Conservation (phyloP, 2,888 invertebrate genomes). For the Mesorhabditis spiculigera region DNA sequence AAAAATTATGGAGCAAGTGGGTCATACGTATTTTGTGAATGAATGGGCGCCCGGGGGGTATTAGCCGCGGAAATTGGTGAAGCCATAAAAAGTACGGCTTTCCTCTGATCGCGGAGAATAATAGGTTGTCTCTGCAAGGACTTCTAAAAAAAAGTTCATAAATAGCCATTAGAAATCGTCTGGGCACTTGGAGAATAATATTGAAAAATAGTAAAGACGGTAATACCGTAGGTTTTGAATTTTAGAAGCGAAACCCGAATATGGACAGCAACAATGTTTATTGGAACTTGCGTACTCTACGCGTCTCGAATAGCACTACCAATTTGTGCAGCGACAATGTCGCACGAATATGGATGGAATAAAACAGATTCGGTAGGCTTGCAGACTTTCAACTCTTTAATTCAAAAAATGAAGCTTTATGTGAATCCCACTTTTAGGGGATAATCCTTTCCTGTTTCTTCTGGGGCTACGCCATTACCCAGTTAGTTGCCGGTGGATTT, state of each 20-base stretch:
- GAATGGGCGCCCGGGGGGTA: not conserved
- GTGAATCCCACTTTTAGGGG: constrained; percentile 60
- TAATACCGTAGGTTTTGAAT: constrained; percentile 1
- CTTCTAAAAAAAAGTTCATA: too few species aligned
- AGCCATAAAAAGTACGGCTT: too few species aligned
- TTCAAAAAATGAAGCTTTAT: too few species aligned
- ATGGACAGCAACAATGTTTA: constrained; percentile 68
- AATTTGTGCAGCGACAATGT: constrained; percentile 68
- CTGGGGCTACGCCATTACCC: constrained; percentile 73
- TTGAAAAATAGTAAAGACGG: too few species aligned
- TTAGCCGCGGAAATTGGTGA: too few species aligned
- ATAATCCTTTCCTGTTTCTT: constrained; percentile 72
- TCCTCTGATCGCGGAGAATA: too few species aligned
- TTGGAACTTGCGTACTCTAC: constrained; percentile 70
- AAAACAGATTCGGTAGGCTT: constrained; percentile 67
- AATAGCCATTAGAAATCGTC: too few species aligned
- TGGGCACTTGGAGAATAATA: too few species aligned
- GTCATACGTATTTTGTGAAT: not conserved
- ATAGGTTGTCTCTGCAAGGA: too few species aligned
- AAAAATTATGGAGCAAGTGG: not conserved
- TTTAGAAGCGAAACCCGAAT: constrained; percentile 63
- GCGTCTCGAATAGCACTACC: constrained; percentile 71
- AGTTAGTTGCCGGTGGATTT: constrained; percentile 62
- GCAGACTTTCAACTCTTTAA: not conserved
- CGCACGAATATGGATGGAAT: constrained; percentile 70